Evolutionary conservation across 2,113 vertebrate genomes (phyloP), one percentile per base, ranked within the genome.

Genomic region (Lucifuga dentata): DNA sequence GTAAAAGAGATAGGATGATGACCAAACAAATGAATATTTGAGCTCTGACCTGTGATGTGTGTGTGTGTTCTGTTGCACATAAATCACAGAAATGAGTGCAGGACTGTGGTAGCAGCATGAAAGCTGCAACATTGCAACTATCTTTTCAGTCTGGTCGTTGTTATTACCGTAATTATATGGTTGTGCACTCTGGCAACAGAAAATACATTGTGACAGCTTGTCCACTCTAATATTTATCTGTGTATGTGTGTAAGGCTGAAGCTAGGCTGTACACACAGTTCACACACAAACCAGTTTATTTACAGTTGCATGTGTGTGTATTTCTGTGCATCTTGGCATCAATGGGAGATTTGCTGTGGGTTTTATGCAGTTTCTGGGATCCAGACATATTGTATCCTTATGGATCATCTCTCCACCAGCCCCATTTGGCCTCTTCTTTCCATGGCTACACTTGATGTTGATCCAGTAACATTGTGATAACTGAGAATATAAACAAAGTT

Each of bases 181-280:
- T 58, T 68, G 80, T 65, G 71, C 76, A 70, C 61, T 76, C 50
- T 76, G 53, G 71, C 59, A 58, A 57, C 62, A 62, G 77, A 63
- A 81, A 81, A 83, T 61, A 57, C 44, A 40, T 36, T 52, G 52
- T 81, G 77, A 85, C 83, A 83, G 83, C 72, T 71, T 76, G 82
- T 87, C 77, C 71, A 46, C 15, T 74, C 40, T 52, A 62, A 76
- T 85, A 62, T 68, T 26, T 41, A 21, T 11, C 38, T 26, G 7
- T n/a, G 33, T 44, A 26, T 50, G 46, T 74, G 58, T 41, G 20
- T 29, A 2, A 5, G 53, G 9, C 44, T 66, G 44, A 44, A 51
- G 50, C 41, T 12, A 21, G 60, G 65, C 60, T 61, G 44, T 51
- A 69, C 73, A 51, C 19, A 56, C 65, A 41, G 50, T 49, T 71